Conservation (phyloP, 2,113 vertebrate genomes). For the Mustela lutreola region DNA sequence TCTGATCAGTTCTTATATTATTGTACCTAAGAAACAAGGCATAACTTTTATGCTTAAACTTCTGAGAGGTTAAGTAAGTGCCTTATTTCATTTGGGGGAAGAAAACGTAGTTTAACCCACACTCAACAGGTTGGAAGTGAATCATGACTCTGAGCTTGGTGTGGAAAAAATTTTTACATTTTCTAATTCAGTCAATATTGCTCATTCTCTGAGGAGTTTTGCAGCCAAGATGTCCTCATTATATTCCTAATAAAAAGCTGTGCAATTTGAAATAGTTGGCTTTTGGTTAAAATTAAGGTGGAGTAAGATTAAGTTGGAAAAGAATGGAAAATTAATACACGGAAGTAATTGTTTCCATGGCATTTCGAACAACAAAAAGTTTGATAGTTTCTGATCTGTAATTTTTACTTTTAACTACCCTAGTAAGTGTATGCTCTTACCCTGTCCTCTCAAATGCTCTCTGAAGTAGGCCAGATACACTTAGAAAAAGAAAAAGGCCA, state of each 20-base stretch:
- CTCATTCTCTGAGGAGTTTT: conserved; percentile 5
- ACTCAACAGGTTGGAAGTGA: neutral
- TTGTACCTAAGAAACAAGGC: neutral
- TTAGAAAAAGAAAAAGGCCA: neutral
- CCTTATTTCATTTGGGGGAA: neutral
- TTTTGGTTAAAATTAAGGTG: conserved; percentile 12
- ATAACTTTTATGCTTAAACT: neutral
- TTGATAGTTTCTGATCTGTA: neutral
- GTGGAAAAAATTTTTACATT: neutral
- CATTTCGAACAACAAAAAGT: conserved; percentile 50
- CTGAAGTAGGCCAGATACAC: neutral
- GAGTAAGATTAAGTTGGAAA: neutral
- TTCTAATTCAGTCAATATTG: neutral
- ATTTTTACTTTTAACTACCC: conserved; percentile 12
- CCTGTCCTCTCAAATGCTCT: neutral
- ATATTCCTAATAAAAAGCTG: conserved; percentile 1
- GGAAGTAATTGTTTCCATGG: neutral
- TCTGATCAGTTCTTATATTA: conserved; percentile 18
- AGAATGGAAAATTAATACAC: neutral
- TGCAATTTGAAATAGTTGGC: neutral
- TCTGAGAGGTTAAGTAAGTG: neutral
- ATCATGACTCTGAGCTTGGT: neutral
- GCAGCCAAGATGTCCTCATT: neutral
- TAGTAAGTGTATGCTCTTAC: neutral
- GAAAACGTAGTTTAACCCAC: neutral